phyloP scores from a whole-genome alignment of 1,140 invertebrate genomes.

The Brachionus rubens region DNA sequence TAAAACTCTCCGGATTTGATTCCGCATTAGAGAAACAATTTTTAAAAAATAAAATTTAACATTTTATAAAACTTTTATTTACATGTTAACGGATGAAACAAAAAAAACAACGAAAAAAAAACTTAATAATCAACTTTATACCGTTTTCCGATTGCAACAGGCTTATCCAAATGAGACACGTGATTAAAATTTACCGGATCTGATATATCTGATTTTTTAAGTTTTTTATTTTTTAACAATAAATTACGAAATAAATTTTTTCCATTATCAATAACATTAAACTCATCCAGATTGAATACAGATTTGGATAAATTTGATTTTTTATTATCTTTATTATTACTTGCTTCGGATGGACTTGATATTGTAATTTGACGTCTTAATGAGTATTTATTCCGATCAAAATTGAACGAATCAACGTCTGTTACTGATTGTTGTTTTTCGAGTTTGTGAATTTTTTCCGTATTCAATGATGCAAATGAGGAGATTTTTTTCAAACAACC shows the following conservation, averaged over 20 bases:
- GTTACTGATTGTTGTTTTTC: neutral
- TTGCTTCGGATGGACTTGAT: neutral
- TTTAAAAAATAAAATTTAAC: neutral
- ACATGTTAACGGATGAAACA: no score
- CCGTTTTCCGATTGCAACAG: conserved; percentile 39
- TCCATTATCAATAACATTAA: neutral
- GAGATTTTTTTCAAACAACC: neutral
- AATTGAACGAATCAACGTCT: neutral
- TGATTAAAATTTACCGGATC: conserved; percentile 42
- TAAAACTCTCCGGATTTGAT: conserved; percentile 27
- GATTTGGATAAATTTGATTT: conserved; percentile 13
- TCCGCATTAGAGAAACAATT: neutral
- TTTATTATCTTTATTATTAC: neutral
- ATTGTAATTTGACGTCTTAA: neutral
- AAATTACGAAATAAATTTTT: conserved; percentile 6
- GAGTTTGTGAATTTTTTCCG: neutral
- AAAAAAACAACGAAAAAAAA: no score
- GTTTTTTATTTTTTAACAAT: conserved; percentile 31
- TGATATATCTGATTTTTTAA: conserved; percentile 45
- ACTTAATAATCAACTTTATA: conserved; percentile 42
- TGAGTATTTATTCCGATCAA: conserved; percentile 13
- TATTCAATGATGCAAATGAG: neutral
- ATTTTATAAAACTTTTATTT: conserved; percentile 10
- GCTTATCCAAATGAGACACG: conserved; percentile 41
- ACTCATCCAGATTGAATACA: conserved; percentile 9